These are phyloP conservation scores for Irena cyanogastra DNA, from an alignment of 2,113 vertebrate genomes.

Conservation along the genomic window DNA sequence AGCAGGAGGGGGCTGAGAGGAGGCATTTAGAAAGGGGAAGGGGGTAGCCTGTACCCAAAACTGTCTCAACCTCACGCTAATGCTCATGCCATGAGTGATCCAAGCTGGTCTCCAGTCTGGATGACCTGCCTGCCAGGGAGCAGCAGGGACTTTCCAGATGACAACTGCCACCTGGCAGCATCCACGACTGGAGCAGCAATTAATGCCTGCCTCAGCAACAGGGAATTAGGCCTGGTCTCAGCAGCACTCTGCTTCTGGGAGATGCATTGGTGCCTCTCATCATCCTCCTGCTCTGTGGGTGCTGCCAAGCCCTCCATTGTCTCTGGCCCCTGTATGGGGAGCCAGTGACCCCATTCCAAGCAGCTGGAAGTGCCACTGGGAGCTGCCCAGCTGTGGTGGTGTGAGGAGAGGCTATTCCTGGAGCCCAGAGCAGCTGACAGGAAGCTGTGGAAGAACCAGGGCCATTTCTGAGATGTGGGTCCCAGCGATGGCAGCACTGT, in stretches of 20 bases:
- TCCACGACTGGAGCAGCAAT: neutral
- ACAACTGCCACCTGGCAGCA: conserved; percentile 35
- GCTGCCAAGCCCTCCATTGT: neutral
- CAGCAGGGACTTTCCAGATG: conserved; percentile 49
- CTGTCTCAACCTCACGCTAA: neutral
- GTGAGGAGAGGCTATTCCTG: neutral
- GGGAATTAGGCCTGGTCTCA: neutral
- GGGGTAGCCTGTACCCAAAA: neutral
- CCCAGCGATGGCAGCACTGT: accelerated
- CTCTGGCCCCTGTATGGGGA: accelerated
- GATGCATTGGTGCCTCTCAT: neutral
- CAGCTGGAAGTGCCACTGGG: neutral
- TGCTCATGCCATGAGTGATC: neutral
- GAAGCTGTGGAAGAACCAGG: neutral
- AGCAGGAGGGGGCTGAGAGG: neutral
- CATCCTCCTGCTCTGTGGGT: neutral
- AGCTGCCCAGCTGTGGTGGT: neutral
- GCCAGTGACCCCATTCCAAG: neutral
- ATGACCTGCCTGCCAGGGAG: conserved; percentile 22
- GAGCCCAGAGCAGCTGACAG: neutral
- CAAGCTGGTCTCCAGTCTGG: neutral
- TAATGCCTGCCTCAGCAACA: neutral
- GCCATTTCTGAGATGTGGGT: neutral
- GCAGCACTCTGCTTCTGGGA: neutral
- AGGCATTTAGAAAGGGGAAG: neutral